Base-by-base conservation (phyloP, 2,797 vertebrate genomes). In the Poeciliopsis turneri region DNA sequence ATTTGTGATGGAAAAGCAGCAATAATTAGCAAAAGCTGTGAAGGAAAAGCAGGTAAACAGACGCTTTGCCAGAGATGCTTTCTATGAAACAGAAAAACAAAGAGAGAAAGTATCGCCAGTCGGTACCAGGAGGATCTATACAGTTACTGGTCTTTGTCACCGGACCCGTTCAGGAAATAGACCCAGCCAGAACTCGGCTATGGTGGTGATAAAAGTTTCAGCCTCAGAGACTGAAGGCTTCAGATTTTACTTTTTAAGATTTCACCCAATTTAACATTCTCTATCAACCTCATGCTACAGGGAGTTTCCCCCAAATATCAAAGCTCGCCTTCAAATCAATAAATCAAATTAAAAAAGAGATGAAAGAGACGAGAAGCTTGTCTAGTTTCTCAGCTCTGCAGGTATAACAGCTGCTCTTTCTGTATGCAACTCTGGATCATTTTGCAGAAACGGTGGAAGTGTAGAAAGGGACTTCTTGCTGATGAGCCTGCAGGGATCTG, bases 391-490 rank as follows among this genome's bases (percentile, higher is more conserved):
- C 23, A 69, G 36, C 66, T 69, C 36, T 43, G 30, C 9, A 69
- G 39, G 39, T 43, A 43, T 2, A 69, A 11, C 66, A 69, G 39
- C 39, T 69, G 64, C 39, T 68, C 15, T 68, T 20, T 68, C 7
- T 68, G 20, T 41, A 18, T 68, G 36, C 39, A 69, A 69, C 4
- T 23, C 49, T 51, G 8, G 7, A 23, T 23, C 49, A 51, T 55
- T 55, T n/a, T 55, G 25, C 53, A n/a, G 53, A n/a, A 5, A 28
- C 39, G 15, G 75, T 79, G 79, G 80, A 78, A 77, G 79, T 75
- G 80, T 64, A 84, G 80, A 89, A 79, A 10, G 1, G 3, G 25
- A 18, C 47, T 74, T 61, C 23, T 75, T 43, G 92, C 92, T 33
- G 89, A 92, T 85, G 81, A 5, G 72, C 81, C 20, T 3, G 55